Evolutionary conservation across 2,113 vertebrate species (phyloP), one percentile per base, ranked within the genome.

Genomic region (Vanacampus margaritifer): DNA sequence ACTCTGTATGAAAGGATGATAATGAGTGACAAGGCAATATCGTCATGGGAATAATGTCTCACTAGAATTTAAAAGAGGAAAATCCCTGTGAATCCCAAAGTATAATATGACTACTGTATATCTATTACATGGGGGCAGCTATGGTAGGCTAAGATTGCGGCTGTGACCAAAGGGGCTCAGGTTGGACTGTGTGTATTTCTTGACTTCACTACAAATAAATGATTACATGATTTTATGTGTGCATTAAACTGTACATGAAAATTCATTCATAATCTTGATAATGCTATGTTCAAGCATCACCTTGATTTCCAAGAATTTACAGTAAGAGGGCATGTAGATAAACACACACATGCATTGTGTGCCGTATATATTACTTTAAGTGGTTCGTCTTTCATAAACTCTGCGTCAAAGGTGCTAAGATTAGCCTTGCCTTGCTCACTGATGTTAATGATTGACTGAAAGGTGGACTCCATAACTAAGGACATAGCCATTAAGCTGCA

Each of bases 401-500:
- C 54, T 69, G 46, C 64, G 54, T 65, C 5, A 39, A 5, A 19
- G 67, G 74, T 51, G 56, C 53, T 78, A 71, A 78, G 68, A 73
- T 75, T 78, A 79, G 73, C 70, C 21, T 56, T 36, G 65, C 63
- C 69, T 58, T 72, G 43, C 62, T 74, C 53, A 78, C 50, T 54
- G 56, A 61, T 62, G 84, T 81, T 84, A 89, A 88, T 88, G 78
- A 86, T 77, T 87, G 74, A 82, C 73, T 67, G 48, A 71, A 61
- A 75, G 58, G 70, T 65, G 69, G 68, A 71, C 68, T 74, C 62
- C 56, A 65, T 75, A 70, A 73, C 74, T 45, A 46, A 82, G 67
- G 10, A 76, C 73, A 62, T 50, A 46, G 60, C 32, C 70, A 73
- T 74, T 74, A 5, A 72, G 23, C 21, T 5, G 39, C 60, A 62